Conservation (phyloP, 2,113 vertebrate genomes). For the Anhinga anhinga region DNA sequence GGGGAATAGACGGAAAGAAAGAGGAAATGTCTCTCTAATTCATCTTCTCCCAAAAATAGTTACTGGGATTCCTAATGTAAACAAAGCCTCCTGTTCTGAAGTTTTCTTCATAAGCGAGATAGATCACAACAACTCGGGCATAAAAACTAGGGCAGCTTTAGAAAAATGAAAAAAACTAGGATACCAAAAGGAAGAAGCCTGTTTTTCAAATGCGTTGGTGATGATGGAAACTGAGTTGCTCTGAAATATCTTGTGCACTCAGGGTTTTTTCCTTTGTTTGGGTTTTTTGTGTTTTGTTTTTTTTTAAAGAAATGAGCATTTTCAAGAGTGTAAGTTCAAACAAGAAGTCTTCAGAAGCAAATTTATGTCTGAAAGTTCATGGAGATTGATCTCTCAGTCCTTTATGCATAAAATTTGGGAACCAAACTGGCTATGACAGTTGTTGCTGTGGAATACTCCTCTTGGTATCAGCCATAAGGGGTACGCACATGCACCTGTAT, state of each 20-base stretch:
- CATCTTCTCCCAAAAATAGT: background rate
- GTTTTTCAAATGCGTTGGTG: background rate
- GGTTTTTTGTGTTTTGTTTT: too few relatives aligned
- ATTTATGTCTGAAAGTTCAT: background rate
- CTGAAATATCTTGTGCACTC: background rate
- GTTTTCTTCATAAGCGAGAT: background rate
- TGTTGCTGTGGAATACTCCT: background rate
- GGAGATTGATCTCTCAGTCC: background rate
- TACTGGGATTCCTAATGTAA: background rate
- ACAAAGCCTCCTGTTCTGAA: background rate
- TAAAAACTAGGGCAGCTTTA: background rate
- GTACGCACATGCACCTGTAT: background rate
- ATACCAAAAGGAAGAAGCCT: background rate
- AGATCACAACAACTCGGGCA: background rate
- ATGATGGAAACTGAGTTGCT: too few relatives aligned
- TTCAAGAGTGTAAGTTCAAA: background rate
- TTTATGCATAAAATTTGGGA: background rate
- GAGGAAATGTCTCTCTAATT: background rate
- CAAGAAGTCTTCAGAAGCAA: background rate
- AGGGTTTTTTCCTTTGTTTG: too few relatives aligned
- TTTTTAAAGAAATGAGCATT: background rate
- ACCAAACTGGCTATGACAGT: background rate
- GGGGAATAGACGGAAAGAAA: background rate
- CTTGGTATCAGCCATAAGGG: fast-evolving
- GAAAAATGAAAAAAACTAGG: background rate